Evolutionary conservation across 2,797 vertebrate genomes (phyloP), one percentile per base, ranked within the genome.

Genomic region (Petrocephalus sullivani): DNA sequence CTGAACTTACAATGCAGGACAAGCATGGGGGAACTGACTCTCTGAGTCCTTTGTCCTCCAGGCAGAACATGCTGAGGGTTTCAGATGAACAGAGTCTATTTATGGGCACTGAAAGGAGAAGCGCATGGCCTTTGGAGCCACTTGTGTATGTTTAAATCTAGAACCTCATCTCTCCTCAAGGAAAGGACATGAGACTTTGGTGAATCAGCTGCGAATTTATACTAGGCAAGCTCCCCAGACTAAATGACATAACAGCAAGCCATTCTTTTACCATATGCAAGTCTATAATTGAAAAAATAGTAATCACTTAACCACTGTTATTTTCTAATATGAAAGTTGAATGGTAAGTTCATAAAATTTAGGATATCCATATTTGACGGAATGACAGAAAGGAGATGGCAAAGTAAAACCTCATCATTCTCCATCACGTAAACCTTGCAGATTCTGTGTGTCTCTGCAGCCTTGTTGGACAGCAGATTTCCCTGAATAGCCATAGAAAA

Each of bases 21-120:
- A 81, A 54, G n/a, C 67, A 61, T 4, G 28, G 85, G 64, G 41
- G 41, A 89, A 16, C 71, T 23, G 37, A 87, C 58, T 89, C 64
- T 60, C 37, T 28, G 37, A 61, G 67, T 82, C 88, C 49, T 87
- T 87, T 89, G 88, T 87, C 88, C 88, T 89, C 71, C 57, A 89
- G 57, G 71, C 85, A 61, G 75, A 87, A 86, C 46, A 37, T 81
- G 85, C 49, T 33, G 37, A 89, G 51, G 57, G 85, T 87, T 81
- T 87, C 85, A 89, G 67, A 89, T 89, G 71, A 61, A 82, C 85
- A n/a, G 21, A 21, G 41, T 83, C 88, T 89, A 89, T 89, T 89
- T 87, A 86, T 82, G 57, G 88, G 46, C 57, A 82, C 85, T 21
- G 2, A 60, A 89, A 57, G 23, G 57, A 85, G 78, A 86, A 89